Conservation (phyloP, 2,888 invertebrate species). For the Heterodera filipjevi region DNA sequence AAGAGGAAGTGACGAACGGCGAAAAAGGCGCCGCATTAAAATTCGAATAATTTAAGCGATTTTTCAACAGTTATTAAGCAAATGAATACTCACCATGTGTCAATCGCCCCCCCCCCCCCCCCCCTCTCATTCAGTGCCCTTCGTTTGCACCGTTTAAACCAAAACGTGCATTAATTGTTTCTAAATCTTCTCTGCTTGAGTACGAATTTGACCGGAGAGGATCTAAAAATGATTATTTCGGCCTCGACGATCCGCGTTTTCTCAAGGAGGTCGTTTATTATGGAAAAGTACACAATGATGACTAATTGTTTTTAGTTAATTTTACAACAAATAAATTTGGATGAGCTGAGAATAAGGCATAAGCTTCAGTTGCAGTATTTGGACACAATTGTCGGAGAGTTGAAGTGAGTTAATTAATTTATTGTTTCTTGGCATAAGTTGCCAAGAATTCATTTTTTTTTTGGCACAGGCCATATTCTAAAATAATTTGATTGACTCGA, state of each 20-base stretch:
- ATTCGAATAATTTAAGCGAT: too few relatives aligned
- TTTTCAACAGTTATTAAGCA: too few relatives aligned
- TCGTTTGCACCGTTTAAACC: conserved; percentile 29
- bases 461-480: too few relatives aligned
- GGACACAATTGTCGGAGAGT: conserved; percentile 38
- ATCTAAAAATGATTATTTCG: conserved; percentile 5
- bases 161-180: conserved; percentile 38
- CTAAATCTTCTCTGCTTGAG: conserved; percentile 47
- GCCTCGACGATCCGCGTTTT: conserved; percentile 29
- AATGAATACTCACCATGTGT: background rate
- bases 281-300: too few relatives aligned
- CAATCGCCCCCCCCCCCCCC: too few relatives aligned
- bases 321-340: conserved; percentile 34
- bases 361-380: conserved; percentile 40
- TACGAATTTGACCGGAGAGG: conserved; percentile 40
- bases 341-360: conserved; percentile 42
- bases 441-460: too few relatives aligned
- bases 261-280: conserved; percentile 27
- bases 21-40: background rate
- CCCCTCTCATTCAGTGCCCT: conserved; percentile 22
- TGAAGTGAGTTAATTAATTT: conserved; percentile 34
- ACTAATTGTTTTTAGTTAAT: conserved; percentile 21
- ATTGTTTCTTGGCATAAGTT: too few relatives aligned
- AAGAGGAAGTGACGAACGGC: too few relatives aligned
- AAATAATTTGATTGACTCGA: too few relatives aligned